Base-by-base conservation (phyloP, 1,140 invertebrate genomes). In the Sminthurides bifidus region DNA sequence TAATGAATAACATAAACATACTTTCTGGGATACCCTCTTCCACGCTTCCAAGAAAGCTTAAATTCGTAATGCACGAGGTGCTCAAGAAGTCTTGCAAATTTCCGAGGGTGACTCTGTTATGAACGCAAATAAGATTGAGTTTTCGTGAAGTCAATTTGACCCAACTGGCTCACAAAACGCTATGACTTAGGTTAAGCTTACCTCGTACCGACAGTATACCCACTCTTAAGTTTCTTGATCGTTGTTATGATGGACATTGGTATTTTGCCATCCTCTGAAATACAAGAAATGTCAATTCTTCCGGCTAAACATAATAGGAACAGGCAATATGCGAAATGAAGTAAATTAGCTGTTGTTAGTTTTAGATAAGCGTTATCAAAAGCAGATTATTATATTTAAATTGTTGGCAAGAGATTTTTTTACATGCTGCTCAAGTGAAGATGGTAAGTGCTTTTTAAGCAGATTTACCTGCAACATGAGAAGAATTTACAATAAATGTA, bases 151-250 rank as follows among this genome's bases (percentile, higher is more conserved):
- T n/a, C 3, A 3, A 17, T 6, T 46, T n/a, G 8, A 37, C n/a
- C 8, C 19, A 51, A 33, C 2, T 2, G 43, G 3, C 30, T 51
- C 31, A 31, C 10, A 30, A 54, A 35, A 23, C 17, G 12, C 8
- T 40, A 41, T 38, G 19, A 41, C 40, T 40, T 46, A 56, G 19
- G 23, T 17, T 40, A 37, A 30, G 46, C 55, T 63, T 67, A 77
- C 76, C 79, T 72, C 33, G 94, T 96, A 26, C 93, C 95, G 71
- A 95, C 95, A 40, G 98, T 94, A 68, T 98, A 98, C 24, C 95
- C 95, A 63, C 92, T 96, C 72, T 95, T 94, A 1, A 98, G 74
- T 73, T 99, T 99, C 68, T 95, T 93, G 76, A 98, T 92, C 3
- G 93, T 97, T 17, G 91, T 92, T 62, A 96, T 83, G 80, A 98